phyloP scores from a whole-genome alignment of 2,888 invertebrate species.

The Oscheius sp. region DNA sequence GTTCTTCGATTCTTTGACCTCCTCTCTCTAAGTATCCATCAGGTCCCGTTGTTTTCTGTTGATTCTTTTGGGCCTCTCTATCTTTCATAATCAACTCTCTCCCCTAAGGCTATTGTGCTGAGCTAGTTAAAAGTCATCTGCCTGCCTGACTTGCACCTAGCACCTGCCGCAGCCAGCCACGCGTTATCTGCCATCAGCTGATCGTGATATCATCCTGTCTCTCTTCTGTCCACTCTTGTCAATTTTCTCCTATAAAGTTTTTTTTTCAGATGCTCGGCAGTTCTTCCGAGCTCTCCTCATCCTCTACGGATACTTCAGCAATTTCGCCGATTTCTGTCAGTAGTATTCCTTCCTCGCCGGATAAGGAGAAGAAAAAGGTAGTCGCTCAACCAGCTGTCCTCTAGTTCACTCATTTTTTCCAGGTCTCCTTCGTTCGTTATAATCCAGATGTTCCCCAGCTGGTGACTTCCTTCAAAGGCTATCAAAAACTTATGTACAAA shows the following conservation, averaged over 20 bases:
- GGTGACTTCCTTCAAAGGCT: conserved; percentile 69
- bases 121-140: conserved; percentile 22
- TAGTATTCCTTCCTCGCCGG: conserved; percentile 54
- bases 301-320: conserved; percentile 53
- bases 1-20: too few species aligned
- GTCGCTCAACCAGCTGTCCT: not conserved
- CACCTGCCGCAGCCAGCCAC: conserved; percentile 27
- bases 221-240: not conserved
- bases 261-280: conserved; percentile 41
- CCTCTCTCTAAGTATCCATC: too few species aligned
- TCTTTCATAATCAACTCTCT: too few species aligned
- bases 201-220: conserved; percentile 27
- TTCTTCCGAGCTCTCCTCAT: conserved; percentile 53
- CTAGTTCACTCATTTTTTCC: conserved; percentile 17
- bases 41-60: not conserved
- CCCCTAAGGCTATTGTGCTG: too few species aligned
- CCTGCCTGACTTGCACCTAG: conserved; percentile 22
- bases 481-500: conserved; percentile 69
- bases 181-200: conserved; percentile 32
- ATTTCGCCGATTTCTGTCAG: conserved; percentile 53
- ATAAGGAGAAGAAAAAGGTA: conserved; percentile 57
- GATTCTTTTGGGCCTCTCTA: not conserved
- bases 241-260: conserved; percentile 1
- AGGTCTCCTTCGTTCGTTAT: conserved; percentile 58
- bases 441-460: conserved; percentile 66